A percentile compares a stretch with the other conserved stretches of the same genome.
These are phyloP conservation scores for Channa striata DNA, from an alignment of 2,797 vertebrate genomes.

Conservation along the genomic window DNA sequence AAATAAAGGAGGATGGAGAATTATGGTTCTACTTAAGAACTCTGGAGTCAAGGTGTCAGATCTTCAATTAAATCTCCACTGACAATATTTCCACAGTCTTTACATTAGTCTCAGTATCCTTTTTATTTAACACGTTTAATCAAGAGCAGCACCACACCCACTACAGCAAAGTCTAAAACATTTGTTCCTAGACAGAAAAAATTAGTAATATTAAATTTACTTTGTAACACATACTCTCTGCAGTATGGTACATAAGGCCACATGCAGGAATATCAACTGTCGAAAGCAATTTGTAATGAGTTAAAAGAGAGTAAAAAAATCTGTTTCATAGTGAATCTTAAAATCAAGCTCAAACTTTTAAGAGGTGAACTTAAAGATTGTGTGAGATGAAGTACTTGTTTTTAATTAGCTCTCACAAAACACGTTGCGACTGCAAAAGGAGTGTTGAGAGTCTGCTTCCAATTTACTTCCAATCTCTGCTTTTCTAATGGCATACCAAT, in stretches of 20 bases:
- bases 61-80: conserved; percentile 41
- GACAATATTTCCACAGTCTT: conserved; percentile 26
- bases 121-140: conserved; percentile 27
- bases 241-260: too few relatives aligned
- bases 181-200: too few relatives aligned
- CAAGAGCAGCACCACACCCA: conserved; percentile 14
- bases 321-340: background rate
- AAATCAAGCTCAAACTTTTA: background rate
- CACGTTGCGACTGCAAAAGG: background rate
- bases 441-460: conserved; percentile 3
- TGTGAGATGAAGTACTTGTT: conserved; percentile 1
- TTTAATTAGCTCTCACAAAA: conserved; percentile 1
- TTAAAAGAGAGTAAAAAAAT: background rate
- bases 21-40: conserved; percentile 24
- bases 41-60: conserved; percentile 39
- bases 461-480: background rate
- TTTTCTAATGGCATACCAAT: background rate
- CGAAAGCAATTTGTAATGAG: too few relatives aligned
- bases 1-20: conserved; percentile 20
- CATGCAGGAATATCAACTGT: too few relatives aligned
- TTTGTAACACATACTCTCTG: too few relatives aligned
- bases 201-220: too few relatives aligned
- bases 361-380: background rate
- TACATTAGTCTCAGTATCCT: conserved; percentile 2
- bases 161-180: conserved; percentile 11